A percentile compares a stretch with the other conserved stretches of the same genome.
Conservation (phyloP, 2,113 vertebrate genomes). For the Misgurnus mizolepis region DNA sequence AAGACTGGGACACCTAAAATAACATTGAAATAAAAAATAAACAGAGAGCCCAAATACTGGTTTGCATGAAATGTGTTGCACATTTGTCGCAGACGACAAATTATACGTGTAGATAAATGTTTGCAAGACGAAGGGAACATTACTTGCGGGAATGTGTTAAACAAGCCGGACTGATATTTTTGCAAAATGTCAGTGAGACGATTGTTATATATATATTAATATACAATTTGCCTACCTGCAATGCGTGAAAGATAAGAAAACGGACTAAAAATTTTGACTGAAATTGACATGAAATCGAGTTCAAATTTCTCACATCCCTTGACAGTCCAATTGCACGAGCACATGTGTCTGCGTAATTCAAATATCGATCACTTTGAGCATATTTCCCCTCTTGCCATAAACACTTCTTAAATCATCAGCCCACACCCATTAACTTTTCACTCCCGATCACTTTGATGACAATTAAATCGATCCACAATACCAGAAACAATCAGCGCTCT, state of each 20-base stretch:
- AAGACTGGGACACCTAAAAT: constrained; percentile 89
- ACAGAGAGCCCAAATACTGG: not conserved
- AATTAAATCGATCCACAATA: constrained; percentile 34
- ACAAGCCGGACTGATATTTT: not conserved
- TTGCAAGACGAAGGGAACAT: not conserved
- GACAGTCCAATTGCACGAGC: constrained; percentile 66
- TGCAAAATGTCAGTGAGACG: constrained; percentile 11
- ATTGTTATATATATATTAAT: constrained; percentile 29
- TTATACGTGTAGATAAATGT: not conserved
- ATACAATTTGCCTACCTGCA: not conserved
- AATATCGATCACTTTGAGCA: constrained; percentile 66
- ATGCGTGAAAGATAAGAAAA: not conserved
- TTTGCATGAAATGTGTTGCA: not conserved
- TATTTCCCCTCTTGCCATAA: constrained; percentile 40
- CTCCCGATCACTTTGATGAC: constrained; percentile 47
- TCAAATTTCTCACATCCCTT: constrained; percentile 56
- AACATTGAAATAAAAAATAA: constrained; percentile 60
- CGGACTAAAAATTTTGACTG: too few relatives aligned
- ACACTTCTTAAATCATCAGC: constrained; percentile 45
- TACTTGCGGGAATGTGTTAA: not conserved
- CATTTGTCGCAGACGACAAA: not conserved
- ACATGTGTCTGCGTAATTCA: constrained; percentile 67
- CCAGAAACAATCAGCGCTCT: constrained; percentile 52
- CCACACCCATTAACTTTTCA: constrained; percentile 73
- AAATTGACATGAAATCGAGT: not conserved